Percentiles rank a stretch among this genome's conserved stretches.
These are phyloP conservation scores for Graptemys geographica DNA, from an alignment of 2,797 vertebrate species.

Conservation along the genomic window DNA sequence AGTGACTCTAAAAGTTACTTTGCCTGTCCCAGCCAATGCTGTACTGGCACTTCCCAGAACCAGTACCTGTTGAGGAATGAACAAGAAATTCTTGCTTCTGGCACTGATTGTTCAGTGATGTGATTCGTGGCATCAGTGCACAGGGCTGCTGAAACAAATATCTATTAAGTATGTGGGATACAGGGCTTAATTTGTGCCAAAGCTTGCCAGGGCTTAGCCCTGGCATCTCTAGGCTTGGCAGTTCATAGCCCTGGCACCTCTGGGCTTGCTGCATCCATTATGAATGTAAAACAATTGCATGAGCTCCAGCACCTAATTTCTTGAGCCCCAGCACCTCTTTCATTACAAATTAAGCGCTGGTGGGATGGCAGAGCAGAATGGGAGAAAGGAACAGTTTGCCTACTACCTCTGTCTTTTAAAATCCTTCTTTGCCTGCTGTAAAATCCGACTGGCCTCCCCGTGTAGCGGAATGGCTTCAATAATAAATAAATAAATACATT, in stretches of 20 bases:
- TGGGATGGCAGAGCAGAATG: background rate
- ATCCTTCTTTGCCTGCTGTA: constrained; percentile 32
- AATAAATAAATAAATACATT: background rate
- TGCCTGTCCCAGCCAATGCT: constrained; percentile 24
- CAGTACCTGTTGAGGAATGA: background rate
- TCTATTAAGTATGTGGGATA: background rate
- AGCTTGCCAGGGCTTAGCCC: no score
- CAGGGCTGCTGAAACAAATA: background rate
- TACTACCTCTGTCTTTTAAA: constrained; percentile 47
- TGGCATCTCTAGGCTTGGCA: no score
- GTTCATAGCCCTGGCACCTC: no score
- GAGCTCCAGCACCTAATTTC: no score
- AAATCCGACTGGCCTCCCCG: background rate
- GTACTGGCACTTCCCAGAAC: background rate
- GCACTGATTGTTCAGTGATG: background rate
- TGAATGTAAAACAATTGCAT: no score
- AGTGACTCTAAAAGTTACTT: background rate
- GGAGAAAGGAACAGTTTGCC: constrained; percentile 7
- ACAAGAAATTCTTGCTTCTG: constrained; percentile 38
- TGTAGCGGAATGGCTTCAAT: constrained; percentile 1
- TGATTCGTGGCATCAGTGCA: background rate
- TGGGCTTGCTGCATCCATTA: no score
- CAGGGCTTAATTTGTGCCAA: no score
- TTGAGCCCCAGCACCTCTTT: no score
- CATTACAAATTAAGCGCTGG: background rate